Percentiles rank a stretch among this genome's conserved stretches.
Conservation (phyloP, 2,888 invertebrate genomes). For the Mesorhabditis sp. region DNA sequence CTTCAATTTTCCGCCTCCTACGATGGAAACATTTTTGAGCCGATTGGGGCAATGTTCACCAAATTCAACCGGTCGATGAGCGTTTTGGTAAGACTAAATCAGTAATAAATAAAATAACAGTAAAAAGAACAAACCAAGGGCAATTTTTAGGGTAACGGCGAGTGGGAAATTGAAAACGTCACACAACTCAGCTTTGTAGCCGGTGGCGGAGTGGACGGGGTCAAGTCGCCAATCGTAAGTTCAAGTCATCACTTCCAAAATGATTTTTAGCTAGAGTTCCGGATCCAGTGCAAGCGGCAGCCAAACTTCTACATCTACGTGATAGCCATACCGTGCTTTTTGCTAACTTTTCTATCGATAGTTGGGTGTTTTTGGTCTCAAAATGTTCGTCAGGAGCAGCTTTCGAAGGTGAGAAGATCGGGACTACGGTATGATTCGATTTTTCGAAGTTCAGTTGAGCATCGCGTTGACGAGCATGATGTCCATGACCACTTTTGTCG, state of each 20-base stretch:
- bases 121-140: too few relatives aligned
- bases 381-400: not conserved
- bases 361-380: not conserved
- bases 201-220: too few relatives aligned
- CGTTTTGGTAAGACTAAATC: too few relatives aligned
- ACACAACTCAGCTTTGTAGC: too few relatives aligned
- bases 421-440: not conserved
- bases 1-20: not conserved
- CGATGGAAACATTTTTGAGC: not conserved
- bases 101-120: too few relatives aligned
- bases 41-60: not conserved
- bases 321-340: not conserved
- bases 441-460: not conserved
- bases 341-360: not conserved
- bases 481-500: not conserved
- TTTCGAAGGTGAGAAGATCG: not conserved
- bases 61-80: not conserved
- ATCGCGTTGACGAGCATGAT: not conserved
- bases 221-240: too few relatives aligned
- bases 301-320: constrained; percentile 1
- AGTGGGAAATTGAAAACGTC: not conserved
- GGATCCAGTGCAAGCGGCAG: not conserved
- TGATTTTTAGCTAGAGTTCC: not conserved
- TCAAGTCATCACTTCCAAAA: too few relatives aligned
- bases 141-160: not conserved